phyloP scores from a whole-genome alignment of 2,113 vertebrate genomes.

The Dipodomys spectabilis region DNA sequence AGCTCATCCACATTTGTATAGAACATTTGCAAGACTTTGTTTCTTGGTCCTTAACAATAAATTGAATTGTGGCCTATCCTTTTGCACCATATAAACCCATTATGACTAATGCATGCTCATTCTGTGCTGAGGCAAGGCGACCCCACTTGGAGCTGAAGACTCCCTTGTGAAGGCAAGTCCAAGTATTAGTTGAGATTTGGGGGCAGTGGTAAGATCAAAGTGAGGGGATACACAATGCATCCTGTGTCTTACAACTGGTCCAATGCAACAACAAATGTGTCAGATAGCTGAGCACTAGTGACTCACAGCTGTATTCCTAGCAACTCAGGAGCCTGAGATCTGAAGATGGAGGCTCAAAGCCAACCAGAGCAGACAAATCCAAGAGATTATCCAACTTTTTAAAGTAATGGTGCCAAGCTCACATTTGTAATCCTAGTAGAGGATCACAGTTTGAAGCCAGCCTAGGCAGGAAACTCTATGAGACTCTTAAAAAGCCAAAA shows the following conservation, averaged over 20 bases:
- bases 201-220: not conserved
- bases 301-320: too few species aligned
- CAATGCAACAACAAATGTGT: accelerated
- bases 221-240: not conserved
- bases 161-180: not conserved
- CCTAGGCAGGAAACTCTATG: too few species aligned
- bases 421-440: too few species aligned
- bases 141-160: not conserved
- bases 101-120: not conserved
- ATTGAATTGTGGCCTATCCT: conserved; percentile 75
- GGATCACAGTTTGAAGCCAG: too few species aligned
- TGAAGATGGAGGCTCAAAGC: too few species aligned
- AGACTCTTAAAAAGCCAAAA: too few species aligned
- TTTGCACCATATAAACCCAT: conserved; percentile 52
- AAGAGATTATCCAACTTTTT: too few species aligned
- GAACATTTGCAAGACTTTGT: conserved; percentile 21
- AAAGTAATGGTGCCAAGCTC: too few species aligned
- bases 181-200: not conserved
- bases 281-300: accelerated
- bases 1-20: not conserved
- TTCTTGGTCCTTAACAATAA: conserved; percentile 80
- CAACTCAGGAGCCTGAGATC: not conserved
- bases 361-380: too few species aligned
- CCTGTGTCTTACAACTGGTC: not conserved
- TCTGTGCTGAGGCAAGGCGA: not conserved